Evolutionary conservation across 2,797 vertebrate genomes (phyloP).

Genomic region (Muraenolepis orangiensis): DNA sequence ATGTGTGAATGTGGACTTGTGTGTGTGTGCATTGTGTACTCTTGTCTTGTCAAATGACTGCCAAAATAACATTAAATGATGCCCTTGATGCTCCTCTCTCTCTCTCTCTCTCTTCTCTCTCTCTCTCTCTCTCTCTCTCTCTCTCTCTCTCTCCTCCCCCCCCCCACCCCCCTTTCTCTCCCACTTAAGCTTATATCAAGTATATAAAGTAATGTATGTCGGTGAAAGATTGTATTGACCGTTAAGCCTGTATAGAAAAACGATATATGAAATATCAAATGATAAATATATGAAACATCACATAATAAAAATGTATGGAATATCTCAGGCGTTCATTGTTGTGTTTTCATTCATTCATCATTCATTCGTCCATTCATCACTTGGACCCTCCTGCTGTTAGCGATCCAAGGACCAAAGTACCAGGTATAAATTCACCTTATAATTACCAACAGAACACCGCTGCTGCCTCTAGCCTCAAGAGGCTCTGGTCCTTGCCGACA

Average conservation of each 20-base stretch:
- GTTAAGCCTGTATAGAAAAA: constrained; percentile 72
- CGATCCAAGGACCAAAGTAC: no score
- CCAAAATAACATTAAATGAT: constrained; percentile 64
- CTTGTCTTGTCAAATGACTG: constrained; percentile 61
- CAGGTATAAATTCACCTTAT: no score
- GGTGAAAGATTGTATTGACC: constrained; percentile 71
- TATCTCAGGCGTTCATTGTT: constrained; percentile 17
- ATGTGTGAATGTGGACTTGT: constrained; percentile 27
- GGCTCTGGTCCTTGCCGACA: no score
- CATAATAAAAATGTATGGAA: constrained; percentile 69
- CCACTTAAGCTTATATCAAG: constrained; percentile 61
- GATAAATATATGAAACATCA: constrained; percentile 64
- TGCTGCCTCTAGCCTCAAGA: no score
- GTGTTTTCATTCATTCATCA: constrained; percentile 18
- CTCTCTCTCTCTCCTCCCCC: constrained; percentile 58
- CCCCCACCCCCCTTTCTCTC: constrained; percentile 55
- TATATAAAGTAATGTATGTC: constrained; percentile 74
- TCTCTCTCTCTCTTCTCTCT: constrained; percentile 60
- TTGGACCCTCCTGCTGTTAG: no score
- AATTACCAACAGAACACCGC: no score
- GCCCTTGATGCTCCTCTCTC: constrained; percentile 35
- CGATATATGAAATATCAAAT: constrained; percentile 60
- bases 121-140: constrained; percentile 59
- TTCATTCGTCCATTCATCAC: no score
- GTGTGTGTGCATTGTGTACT: constrained; percentile 52